phyloP scores from a whole-genome alignment of 2,888 invertebrate genomes.

The Ariolimax columbianus region DNA sequence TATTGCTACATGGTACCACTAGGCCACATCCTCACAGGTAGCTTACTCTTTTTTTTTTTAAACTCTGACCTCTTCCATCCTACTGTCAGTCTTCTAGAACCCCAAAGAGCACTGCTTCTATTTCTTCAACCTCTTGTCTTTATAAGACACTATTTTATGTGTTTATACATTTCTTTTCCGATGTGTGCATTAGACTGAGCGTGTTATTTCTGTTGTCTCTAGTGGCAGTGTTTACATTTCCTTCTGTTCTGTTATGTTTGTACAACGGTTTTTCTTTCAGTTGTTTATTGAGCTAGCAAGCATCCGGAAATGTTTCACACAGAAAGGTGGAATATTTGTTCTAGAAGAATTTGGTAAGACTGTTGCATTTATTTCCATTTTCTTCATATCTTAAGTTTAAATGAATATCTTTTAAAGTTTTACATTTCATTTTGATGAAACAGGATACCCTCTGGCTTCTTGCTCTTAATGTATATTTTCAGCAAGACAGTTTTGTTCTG shows the following conservation, averaged over 20 bases:
- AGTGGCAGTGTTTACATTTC: constrained; percentile 35
- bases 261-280: constrained; percentile 84
- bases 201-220: constrained; percentile 34
- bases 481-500: neutral
- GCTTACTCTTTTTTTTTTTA: neutral
- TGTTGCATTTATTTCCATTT: constrained; percentile 29
- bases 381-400: neutral
- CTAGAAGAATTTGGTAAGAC: constrained; percentile 99
- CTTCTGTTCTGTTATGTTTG: constrained; percentile 48
- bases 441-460: neutral
- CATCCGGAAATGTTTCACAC: constrained; percentile 99
- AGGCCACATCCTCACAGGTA: constrained; percentile 7
- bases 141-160: neutral
- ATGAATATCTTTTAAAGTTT: neutral
- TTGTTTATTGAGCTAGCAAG: constrained; percentile 99
- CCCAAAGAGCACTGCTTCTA: constrained; percentile 28
- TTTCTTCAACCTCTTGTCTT: neutral
- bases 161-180: constrained; percentile 26
- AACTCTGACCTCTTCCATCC: neutral
- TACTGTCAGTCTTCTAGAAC: neutral
- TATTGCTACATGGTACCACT: neutral
- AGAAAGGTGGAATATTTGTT: constrained; percentile 98
- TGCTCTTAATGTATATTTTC: neutral
- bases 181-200: constrained; percentile 31
- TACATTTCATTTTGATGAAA: neutral